These are phyloP conservation scores for Porites rus DNA, from an alignment of 92 coral and sea anemone species.

Conservation along the genomic window DNA sequence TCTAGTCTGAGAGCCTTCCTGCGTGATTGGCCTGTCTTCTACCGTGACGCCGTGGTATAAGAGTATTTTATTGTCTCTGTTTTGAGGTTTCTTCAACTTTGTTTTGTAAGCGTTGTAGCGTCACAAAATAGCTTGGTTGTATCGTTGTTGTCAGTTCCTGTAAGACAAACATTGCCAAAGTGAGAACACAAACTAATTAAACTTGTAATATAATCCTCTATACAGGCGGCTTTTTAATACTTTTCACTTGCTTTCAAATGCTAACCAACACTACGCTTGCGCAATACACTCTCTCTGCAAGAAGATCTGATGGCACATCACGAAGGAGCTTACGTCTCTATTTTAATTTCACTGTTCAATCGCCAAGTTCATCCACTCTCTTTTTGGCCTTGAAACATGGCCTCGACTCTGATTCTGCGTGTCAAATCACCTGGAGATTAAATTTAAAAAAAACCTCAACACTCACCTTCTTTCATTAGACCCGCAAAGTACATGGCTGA, in stretches of 20 bases:
- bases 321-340: too few species aligned
- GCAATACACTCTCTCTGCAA: too few species aligned
- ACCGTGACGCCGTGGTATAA: too few species aligned
- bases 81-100: neutral
- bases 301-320: too few species aligned
- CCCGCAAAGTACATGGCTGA: slow-evolving; percentile 84
- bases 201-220: too few species aligned
- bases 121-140: neutral
- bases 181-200: slow-evolving; percentile 13
- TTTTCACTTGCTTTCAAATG: too few species aligned
- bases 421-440: too few species aligned
- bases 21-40: neutral
- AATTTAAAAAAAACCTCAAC: neutral
- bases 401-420: too few species aligned
- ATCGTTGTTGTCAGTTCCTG: slow-evolving; percentile 1
- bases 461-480: slow-evolving; percentile 70
- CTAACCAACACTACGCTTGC: too few species aligned
- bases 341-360: too few species aligned
- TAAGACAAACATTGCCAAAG: neutral
- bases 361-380: neutral
- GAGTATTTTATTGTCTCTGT: neutral
- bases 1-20: neutral
- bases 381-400: neutral
- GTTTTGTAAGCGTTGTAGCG: neutral
- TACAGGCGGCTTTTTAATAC: too few species aligned